phyloP scores from a whole-genome alignment of 2,113 vertebrate genomes.

The Laticauda laticaudata region DNA sequence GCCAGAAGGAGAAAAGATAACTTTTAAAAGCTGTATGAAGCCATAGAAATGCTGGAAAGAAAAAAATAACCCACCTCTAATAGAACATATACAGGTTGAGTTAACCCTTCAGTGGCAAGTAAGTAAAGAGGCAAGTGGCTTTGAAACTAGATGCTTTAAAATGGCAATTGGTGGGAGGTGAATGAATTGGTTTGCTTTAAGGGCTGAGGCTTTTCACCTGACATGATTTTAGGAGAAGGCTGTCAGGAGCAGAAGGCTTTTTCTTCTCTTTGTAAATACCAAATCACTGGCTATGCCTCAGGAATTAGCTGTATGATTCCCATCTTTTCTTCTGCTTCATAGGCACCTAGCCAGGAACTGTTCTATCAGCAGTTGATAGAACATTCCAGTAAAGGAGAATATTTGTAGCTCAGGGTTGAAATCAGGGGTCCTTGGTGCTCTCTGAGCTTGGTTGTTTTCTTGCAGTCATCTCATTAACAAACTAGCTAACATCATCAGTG shows the following conservation, averaged over 20 bases:
- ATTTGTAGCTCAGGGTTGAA: background rate
- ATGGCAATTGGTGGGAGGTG: background rate
- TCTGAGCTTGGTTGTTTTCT: background rate
- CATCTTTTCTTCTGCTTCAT: background rate
- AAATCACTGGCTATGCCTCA: background rate
- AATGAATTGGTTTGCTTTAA: background rate
- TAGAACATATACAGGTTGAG: background rate
- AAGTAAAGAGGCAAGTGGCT: background rate
- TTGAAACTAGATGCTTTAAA: background rate
- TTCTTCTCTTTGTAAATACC: background rate
- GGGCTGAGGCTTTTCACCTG: background rate
- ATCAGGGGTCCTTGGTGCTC: background rate
- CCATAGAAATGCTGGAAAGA: background rate
- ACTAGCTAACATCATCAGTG: background rate
- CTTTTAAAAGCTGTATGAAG: background rate
- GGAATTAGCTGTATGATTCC: background rate
- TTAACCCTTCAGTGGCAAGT: background rate
- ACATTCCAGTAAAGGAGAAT: background rate
- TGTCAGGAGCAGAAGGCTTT: background rate
- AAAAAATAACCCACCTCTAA: background rate
- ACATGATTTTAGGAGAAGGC: background rate
- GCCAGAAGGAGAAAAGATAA: background rate
- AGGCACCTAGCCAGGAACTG: background rate
- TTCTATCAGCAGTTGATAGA: background rate
- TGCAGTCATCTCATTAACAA: background rate